phyloP scores from a whole-genome alignment of 2,888 invertebrate species.

The Operophtera brumata region DNA sequence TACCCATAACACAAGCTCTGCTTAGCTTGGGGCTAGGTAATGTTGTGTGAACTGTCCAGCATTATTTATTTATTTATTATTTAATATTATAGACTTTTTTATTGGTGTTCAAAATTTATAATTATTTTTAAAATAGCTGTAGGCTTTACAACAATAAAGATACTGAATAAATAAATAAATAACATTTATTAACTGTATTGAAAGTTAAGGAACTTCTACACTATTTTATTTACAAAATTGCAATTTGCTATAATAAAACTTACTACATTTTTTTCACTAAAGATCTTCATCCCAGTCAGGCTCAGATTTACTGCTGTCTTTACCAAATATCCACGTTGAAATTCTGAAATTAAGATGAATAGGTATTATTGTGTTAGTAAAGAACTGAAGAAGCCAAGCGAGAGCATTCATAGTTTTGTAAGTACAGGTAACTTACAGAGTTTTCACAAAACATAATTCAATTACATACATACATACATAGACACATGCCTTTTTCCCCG shows the following conservation, averaged over 20 bases:
- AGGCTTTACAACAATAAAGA: not conserved
- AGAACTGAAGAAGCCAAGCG: too few relatives aligned
- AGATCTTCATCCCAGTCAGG: constrained; percentile 17
- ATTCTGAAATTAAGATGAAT: constrained; percentile 44
- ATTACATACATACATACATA: too few relatives aligned
- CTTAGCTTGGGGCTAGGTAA: too few relatives aligned
- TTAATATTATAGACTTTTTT: too few relatives aligned
- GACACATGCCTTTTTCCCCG: too few relatives aligned
- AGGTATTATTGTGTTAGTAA: not conserved
- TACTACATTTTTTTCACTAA: not conserved
- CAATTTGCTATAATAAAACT: not conserved
- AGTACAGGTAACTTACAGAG: too few relatives aligned
- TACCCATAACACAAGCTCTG: too few relatives aligned
- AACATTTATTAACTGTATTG: not conserved
- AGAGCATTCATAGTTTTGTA: too few relatives aligned
- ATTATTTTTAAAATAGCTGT: not conserved
- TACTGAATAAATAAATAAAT: not conserved
- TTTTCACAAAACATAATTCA: too few relatives aligned
- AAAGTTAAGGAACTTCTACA: not conserved
- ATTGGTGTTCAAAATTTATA: too few relatives aligned
- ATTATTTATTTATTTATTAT: too few relatives aligned
- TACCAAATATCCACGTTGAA: constrained; percentile 43
- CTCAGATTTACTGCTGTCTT: constrained; percentile 11
- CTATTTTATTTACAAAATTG: not conserved
- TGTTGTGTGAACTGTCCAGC: too few relatives aligned